A percentile compares a stretch with the other conserved stretches of the same genome.
These are phyloP conservation scores for Pantherophis guttatus DNA, from an alignment of 2,113 vertebrate genomes.

Conservation along the genomic window DNA sequence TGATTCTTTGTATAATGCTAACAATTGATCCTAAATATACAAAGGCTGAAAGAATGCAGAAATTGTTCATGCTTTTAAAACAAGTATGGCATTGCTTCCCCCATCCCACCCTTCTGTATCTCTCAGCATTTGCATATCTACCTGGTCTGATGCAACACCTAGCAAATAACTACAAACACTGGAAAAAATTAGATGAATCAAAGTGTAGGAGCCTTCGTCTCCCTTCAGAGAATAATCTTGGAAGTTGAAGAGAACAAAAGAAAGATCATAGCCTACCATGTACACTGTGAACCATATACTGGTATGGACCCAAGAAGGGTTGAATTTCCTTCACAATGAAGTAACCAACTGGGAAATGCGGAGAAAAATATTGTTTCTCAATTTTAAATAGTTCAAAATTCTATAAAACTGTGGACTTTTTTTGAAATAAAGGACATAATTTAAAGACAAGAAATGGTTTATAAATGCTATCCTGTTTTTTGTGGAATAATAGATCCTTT, in stretches of 20 bases:
- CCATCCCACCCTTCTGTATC: constrained; percentile 14
- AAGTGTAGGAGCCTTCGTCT: constrained; percentile 89
- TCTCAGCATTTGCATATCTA: constrained; percentile 88
- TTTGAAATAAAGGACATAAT: constrained; percentile 52
- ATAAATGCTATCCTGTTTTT: constrained; percentile 46
- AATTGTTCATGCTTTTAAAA: background rate
- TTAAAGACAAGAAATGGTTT: constrained; percentile 47
- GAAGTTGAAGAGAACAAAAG: constrained; percentile 46
- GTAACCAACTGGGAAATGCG: constrained; percentile 35
- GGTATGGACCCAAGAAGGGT: constrained; percentile 38
- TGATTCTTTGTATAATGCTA: background rate
- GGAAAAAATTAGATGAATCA: constrained; percentile 91
- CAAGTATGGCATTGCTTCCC: background rate
- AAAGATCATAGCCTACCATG: constrained; percentile 52
- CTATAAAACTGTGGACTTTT: constrained; percentile 33
- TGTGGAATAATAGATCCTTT: constrained; percentile 45
- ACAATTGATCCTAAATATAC: background rate
- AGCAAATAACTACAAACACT: constrained; percentile 93
- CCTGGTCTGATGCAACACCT: constrained; percentile 91
- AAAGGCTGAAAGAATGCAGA: background rate
- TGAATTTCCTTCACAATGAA: constrained; percentile 50
- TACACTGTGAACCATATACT: constrained; percentile 68
- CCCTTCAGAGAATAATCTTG: constrained; percentile 74
- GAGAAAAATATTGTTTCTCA: constrained; percentile 45
- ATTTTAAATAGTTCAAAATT: constrained; percentile 48